phyloP scores from a whole-genome alignment of 2,113 vertebrate species.

The Falco punctatus region DNA sequence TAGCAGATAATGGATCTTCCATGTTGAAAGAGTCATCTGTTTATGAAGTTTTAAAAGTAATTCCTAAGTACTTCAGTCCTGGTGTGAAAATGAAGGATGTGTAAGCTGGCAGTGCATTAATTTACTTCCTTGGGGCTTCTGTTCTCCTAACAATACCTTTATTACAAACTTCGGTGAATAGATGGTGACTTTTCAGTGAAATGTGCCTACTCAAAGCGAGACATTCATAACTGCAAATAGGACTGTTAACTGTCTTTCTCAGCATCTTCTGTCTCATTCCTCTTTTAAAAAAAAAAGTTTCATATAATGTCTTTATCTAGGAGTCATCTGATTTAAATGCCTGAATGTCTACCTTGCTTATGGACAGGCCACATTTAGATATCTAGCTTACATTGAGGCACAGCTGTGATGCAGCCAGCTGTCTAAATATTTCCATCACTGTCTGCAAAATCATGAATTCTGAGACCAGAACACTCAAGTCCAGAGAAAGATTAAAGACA shows the following conservation, averaged over 20 bases:
- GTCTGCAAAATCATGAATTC: background rate
- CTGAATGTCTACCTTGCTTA: background rate
- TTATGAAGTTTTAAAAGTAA: background rate
- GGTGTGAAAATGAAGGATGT: background rate
- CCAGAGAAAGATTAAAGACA: background rate
- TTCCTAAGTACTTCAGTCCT: background rate
- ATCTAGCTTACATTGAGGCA: background rate
- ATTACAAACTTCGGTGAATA: background rate
- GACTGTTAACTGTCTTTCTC: background rate
- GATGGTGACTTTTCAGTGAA: background rate
- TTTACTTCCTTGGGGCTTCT: background rate
- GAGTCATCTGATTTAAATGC: background rate
- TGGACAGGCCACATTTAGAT: background rate
- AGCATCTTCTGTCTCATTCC: background rate
- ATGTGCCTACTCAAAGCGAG: background rate
- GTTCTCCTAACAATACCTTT: background rate
- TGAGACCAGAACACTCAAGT: background rate
- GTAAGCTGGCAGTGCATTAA: background rate
- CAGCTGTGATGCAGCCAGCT: background rate
- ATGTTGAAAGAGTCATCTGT: background rate
- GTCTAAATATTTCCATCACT: background rate
- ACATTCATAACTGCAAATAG: background rate
- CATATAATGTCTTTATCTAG: background rate
- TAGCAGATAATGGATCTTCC: background rate
- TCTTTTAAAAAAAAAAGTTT: background rate